Evolutionary conservation across 2,888 invertebrate species (phyloP), one percentile per base, ranked within the genome.

Genomic region (Meta bourneti): DNA sequence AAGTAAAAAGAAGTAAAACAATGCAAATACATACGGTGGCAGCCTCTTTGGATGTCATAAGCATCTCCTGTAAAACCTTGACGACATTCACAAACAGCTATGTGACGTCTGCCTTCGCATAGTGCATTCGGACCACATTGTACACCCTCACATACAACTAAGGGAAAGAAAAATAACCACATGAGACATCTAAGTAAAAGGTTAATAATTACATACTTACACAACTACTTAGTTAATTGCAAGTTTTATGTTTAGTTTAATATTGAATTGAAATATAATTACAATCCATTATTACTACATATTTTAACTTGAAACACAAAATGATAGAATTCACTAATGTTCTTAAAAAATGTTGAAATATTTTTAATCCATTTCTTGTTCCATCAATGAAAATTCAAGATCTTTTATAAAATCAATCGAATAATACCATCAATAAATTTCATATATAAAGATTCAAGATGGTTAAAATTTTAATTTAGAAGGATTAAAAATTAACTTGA

Each of bases 51-150:
- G 48, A 89, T 79, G 61, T 93, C 92, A 80, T 94, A 93, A 19
- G 94, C 94, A 93, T 94, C 96, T 16, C 97, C 98, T 72, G 97
- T 96, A 94, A 96, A 97, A 93, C 97, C 97, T 82, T 97, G 96
- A 49, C 96, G 96, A 94, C 98, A 98, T 88, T 97, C 96, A 94
- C 98, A 98, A 8, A 96, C 96, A 0, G 98, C 97, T 94, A 96
- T 96, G 20, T 96, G 97, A 0, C 95, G 94, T 93, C 97, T 96
- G 69, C 97, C 96, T 94, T 96, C 96, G 94, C 98, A 98, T 13
- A 96, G 95, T 95, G 98, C 98, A 95, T 98, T 97, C 80, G 97
- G 96, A 75, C 97, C 97, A 94, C 98, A 98, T 0, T 89, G 90
- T 7, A 85, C 89, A n/a, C 92, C 90, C 9, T 89, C 84, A 72